Evolutionary conservation across 2,113 vertebrate species (phyloP).

Genomic region (Psophia crepitans): DNA sequence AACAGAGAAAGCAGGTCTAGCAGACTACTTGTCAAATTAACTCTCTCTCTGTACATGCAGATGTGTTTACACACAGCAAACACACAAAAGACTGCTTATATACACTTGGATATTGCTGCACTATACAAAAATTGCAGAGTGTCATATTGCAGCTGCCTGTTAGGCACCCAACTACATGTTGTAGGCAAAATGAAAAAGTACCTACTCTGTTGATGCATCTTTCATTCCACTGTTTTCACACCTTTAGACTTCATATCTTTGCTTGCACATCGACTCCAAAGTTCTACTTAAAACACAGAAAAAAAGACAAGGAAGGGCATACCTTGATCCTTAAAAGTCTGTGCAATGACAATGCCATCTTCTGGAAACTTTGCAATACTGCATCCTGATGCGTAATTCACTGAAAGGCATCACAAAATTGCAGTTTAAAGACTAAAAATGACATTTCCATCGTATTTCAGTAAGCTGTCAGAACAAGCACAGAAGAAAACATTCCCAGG

Average conservation of each 20-base stretch:
- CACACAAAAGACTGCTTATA: background rate
- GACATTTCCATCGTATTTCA: background rate
- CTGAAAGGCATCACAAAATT: slow-evolving; percentile 65
- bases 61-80: background rate
- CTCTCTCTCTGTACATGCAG: background rate
- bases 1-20: background rate
- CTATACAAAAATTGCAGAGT: background rate
- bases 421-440: background rate
- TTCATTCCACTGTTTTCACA: background rate
- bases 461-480: background rate
- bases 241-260: background rate
- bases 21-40: background rate
- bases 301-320: background rate
- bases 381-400: slow-evolving; percentile 98
- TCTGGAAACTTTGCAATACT: slow-evolving; percentile 95
- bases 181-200: background rate
- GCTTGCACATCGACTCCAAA: background rate
- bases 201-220: background rate
- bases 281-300: background rate
- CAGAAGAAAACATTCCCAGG: background rate
- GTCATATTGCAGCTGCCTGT: background rate
- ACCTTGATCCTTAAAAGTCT: slow-evolving; percentile 99
- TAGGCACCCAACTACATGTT: background rate
- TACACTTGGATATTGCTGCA: background rate
- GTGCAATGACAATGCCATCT: slow-evolving; percentile 93